These are phyloP conservation scores for Mobula hypostoma DNA, from an alignment of 2,113 vertebrate genomes.

Conservation along the genomic window DNA sequence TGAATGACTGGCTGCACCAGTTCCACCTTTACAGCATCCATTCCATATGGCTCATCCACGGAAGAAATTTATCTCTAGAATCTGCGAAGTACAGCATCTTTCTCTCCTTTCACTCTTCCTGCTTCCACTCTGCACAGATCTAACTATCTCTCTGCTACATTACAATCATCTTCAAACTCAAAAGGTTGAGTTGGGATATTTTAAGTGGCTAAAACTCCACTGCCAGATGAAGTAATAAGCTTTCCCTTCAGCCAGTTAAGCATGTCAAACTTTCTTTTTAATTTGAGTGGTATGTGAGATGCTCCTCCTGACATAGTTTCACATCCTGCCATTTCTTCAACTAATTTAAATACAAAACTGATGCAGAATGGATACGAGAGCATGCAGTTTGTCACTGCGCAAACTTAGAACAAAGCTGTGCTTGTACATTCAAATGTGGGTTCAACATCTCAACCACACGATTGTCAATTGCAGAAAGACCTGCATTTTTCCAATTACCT, in stretches of 20 bases:
- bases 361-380: not conserved
- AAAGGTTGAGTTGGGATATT: not conserved
- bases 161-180: not conserved
- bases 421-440: not conserved
- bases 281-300: not conserved
- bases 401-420: not conserved
- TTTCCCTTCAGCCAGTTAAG: not conserved
- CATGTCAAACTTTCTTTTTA: not conserved
- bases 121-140: not conserved
- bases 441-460: no score
- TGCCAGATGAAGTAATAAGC: not conserved
- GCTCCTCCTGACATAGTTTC: not conserved
- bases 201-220: not conserved
- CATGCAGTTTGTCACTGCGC: not conserved
- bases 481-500: no score
- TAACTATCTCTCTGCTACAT: not conserved
- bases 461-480: no score
- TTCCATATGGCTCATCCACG: not conserved
- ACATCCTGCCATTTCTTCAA: not conserved
- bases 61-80: not conserved
- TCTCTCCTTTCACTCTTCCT: not conserved
- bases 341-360: not conserved
- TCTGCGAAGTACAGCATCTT: not conserved
- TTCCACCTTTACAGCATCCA: not conserved
- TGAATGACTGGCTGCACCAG: constrained; percentile 14